Evolutionary conservation across 2,113 vertebrate genomes (phyloP).

Genomic region (Prunella fulvescens): DNA sequence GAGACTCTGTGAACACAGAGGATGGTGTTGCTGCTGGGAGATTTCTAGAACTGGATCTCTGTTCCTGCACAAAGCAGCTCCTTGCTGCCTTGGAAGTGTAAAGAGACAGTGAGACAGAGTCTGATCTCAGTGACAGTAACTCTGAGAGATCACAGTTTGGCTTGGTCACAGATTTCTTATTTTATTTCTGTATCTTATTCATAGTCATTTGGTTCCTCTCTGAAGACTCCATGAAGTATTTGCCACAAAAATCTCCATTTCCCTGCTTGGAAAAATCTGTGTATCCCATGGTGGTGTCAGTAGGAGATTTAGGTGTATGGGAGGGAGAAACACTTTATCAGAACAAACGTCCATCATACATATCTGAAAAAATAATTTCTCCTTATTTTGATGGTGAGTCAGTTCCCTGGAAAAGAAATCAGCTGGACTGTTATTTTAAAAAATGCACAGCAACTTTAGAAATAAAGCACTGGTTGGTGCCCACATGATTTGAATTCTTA

Average conservation of each 20-base stretch:
- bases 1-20: background rate
- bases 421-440: background rate
- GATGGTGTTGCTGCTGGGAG: conserved; percentile 38
- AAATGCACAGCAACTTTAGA: conserved; percentile 8
- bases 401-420: conserved; percentile 30
- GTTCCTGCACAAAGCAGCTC: conserved; percentile 46
- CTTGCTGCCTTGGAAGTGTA: conserved; percentile 50
- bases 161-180: background rate
- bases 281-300: background rate
- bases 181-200: background rate
- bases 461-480: background rate
- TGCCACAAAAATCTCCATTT: conserved; percentile 15
- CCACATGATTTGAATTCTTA: conserved; percentile 12
- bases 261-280: background rate
- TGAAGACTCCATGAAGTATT: background rate
- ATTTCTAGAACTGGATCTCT: conserved; percentile 62
- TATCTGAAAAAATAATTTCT: background rate
- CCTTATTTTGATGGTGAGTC: background rate
- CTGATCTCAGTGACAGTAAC: background rate
- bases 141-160: background rate
- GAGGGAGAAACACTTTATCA: background rate
- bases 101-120: background rate
- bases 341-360: background rate
- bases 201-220: conserved; percentile 3
- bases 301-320: background rate